A percentile compares a stretch with the other conserved stretches of the same genome.
These are phyloP conservation scores for Malthinus seriepunctatus DNA, from an alignment of 2,888 invertebrate species.

Conservation along the genomic window DNA sequence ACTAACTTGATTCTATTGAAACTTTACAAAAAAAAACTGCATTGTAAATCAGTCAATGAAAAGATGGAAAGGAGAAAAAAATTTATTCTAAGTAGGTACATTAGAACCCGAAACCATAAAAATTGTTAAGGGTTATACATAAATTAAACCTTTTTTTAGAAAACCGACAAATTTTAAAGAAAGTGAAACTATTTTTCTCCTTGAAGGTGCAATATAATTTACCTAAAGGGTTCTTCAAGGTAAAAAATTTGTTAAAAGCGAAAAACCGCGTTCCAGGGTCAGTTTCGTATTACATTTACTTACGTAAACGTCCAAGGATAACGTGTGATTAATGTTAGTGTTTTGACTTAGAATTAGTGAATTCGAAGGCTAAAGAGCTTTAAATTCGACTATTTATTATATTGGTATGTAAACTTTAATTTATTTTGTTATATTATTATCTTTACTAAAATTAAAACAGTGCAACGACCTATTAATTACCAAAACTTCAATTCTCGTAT, in stretches of 20 bases:
- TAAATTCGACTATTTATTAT: too few species aligned
- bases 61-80: too few species aligned
- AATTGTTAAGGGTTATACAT: conserved; percentile 24
- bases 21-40: conserved; percentile 8
- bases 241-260: conserved; percentile 31
- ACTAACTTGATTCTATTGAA: conserved; percentile 1
- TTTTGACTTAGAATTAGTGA: conserved; percentile 15
- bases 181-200: conserved; percentile 47
- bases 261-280: conserved; percentile 53
- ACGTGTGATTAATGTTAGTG: conserved; percentile 36
- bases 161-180: conserved; percentile 30
- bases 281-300: conserved; percentile 37
- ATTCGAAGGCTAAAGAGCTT: not conserved
- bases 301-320: conserved; percentile 30
- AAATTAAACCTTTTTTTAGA: conserved; percentile 23
- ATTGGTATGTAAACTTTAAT: too few species aligned
- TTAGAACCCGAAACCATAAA: conserved; percentile 13
- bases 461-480: too few species aligned
- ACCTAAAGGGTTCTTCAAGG: conserved; percentile 20
- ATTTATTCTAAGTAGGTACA: conserved; percentile 2
- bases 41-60: not conserved
- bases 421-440: too few species aligned
- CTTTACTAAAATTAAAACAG: too few species aligned
- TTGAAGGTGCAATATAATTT: conserved; percentile 37
- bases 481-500: too few species aligned